A percentile compares a stretch with the other conserved stretches of the same genome.
Evolutionary conservation across 1,140 invertebrate species (phyloP).

Genomic region (Caenorhabditis briggsae): DNA sequence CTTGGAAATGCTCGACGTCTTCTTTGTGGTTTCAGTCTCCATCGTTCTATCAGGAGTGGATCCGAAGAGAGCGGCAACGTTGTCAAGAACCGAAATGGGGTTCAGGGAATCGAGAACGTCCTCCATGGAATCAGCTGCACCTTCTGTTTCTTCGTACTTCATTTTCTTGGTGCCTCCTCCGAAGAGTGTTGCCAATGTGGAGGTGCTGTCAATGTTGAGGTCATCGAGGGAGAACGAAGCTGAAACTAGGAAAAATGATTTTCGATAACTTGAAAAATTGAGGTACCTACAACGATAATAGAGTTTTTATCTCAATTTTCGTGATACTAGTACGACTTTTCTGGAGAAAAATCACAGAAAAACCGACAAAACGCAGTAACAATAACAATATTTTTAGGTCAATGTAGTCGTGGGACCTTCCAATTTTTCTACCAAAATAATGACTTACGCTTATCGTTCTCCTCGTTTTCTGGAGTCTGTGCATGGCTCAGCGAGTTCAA

Average conservation of each 20-base stretch:
- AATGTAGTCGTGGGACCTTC: neutral
- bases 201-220: slow-evolving; percentile 23
- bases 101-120: neutral
- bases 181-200: neutral
- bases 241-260: slow-evolving; percentile 3
- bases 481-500: slow-evolving; percentile 25
- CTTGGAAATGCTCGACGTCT: slow-evolving; percentile 63
- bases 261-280: too few species aligned
- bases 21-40: neutral
- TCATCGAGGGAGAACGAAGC: slow-evolving; percentile 24
- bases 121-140: neutral
- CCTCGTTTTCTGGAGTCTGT: slow-evolving; percentile 49
- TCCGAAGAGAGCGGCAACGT: slow-evolving; percentile 62
- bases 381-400: too few species aligned
- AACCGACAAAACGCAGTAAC: neutral
- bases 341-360: neutral
- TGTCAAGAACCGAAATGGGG: slow-evolving; percentile 57
- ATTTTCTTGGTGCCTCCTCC: slow-evolving; percentile 2
- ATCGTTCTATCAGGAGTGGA: neutral
- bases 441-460: slow-evolving; percentile 30
- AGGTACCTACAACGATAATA: too few species aligned
- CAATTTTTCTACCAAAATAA: neutral
- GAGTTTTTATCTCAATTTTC: too few species aligned
- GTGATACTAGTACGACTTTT: too few species aligned
- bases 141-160: slow-evolving; percentile 7